phyloP scores from a whole-genome alignment of 2,797 vertebrate genomes.

The Podarcis siculus region DNA sequence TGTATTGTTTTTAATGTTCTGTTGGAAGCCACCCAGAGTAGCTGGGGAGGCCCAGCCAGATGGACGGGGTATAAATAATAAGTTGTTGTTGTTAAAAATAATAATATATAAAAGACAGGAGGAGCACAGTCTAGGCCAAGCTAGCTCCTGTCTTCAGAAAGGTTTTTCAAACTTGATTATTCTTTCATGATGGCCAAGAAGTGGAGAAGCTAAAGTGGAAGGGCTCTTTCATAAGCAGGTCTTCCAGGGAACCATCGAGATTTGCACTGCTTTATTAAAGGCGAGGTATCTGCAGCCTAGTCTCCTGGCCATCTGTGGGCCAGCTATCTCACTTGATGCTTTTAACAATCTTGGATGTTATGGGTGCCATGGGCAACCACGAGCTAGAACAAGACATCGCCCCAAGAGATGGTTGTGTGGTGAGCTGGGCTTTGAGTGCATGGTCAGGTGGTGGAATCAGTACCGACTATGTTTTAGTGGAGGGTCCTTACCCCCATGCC shows the following conservation, averaged over 20 bases:
- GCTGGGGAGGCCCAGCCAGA: too few relatives aligned
- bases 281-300: not conserved
- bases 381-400: not conserved
- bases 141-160: not conserved
- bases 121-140: not conserved
- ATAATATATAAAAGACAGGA: too few relatives aligned
- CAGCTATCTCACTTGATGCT: not conserved
- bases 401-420: not conserved
- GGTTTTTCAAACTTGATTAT: not conserved
- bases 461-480: not conserved
- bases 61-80: too few relatives aligned
- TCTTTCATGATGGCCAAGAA: not conserved
- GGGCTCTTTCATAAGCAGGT: not conserved
- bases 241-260: not conserved
- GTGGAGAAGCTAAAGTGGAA: not conserved
- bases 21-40: too few relatives aligned
- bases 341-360: not conserved
- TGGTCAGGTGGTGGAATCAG: not conserved
- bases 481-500: too few relatives aligned
- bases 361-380: not conserved
- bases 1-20: too few relatives aligned
- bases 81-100: too few relatives aligned
- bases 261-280: not conserved
- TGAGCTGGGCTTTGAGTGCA: not conserved
- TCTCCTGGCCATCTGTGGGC: not conserved